These are phyloP conservation scores for Lathronympha strigana DNA, from an alignment of 2,888 invertebrate species.

Conservation along the genomic window DNA sequence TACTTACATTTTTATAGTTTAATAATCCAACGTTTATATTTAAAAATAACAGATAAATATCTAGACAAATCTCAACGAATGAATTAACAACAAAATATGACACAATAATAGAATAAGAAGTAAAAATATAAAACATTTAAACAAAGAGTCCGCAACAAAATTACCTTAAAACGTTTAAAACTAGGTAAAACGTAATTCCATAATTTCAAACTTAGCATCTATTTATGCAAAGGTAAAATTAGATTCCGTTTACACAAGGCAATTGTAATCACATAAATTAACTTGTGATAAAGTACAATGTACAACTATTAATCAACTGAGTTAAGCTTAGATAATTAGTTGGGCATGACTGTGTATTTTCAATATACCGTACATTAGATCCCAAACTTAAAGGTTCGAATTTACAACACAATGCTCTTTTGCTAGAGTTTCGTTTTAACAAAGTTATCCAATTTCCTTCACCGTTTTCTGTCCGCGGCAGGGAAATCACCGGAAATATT, in stretches of 20 bases:
- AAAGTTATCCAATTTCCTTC: constrained; percentile 38
- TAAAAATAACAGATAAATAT: too few species aligned
- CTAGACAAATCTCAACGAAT: too few species aligned
- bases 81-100: too few species aligned
- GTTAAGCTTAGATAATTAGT: constrained; percentile 27
- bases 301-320: constrained; percentile 21
- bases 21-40: too few species aligned
- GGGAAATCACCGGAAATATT: constrained; percentile 24
- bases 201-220: too few species aligned
- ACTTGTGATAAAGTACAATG: constrained; percentile 2
- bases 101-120: too few species aligned
- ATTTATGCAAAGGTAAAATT: background rate
- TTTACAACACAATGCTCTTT: constrained; percentile 38
- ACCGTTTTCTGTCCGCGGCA: constrained; percentile 27
- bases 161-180: too few species aligned
- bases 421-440: constrained; percentile 30
- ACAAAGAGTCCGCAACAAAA: too few species aligned
- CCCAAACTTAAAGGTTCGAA: constrained; percentile 25
- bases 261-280: constrained; percentile 1
- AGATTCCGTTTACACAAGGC: background rate
- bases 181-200: too few species aligned
- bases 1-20: too few species aligned
- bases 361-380: constrained; percentile 30
- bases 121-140: too few species aligned
- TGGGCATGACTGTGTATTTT: constrained; percentile 13